A percentile compares a stretch with the other conserved stretches of the same genome.
These are phyloP conservation scores for Polypterus senegalus DNA, from an alignment of 2,113 vertebrate species.

Conservation along the genomic window DNA sequence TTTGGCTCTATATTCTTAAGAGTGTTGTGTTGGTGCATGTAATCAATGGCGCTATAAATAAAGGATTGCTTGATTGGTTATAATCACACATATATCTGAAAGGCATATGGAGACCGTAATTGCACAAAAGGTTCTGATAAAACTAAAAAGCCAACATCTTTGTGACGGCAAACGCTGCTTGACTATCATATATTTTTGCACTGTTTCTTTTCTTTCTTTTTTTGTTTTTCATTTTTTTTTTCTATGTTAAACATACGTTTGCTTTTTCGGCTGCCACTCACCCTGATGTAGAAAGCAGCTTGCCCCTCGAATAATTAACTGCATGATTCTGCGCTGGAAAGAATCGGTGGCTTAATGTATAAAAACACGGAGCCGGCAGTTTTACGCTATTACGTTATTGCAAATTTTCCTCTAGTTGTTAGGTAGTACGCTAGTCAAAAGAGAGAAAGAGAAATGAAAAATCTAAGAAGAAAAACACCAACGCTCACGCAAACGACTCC, in stretches of 20 bases:
- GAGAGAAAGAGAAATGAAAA: neutral
- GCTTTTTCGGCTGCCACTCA: too few species aligned
- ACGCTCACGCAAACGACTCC: constrained; percentile 52
- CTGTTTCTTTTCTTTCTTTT: constrained; percentile 48
- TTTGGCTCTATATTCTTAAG: too few species aligned
- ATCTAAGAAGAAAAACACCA: constrained; percentile 8
- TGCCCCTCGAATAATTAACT: constrained; percentile 39
- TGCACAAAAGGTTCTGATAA: constrained; percentile 42
- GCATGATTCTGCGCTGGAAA: neutral
- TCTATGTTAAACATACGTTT: too few species aligned
- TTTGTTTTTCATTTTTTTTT: neutral
- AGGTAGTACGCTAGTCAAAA: constrained; percentile 59
- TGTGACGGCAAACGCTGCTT: constrained; percentile 67
- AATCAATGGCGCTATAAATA: too few species aligned
- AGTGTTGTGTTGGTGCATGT: too few species aligned
- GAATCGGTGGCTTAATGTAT: constrained; percentile 26
- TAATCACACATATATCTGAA: too few species aligned
- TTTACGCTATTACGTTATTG: constrained; percentile 41
- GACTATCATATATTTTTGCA: constrained; percentile 75
- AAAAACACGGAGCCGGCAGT: constrained; percentile 48
- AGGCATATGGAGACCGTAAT: constrained; percentile 30
- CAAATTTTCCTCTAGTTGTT: constrained; percentile 57
- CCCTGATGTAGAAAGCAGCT: neutral
- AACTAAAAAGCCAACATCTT: constrained; percentile 55
- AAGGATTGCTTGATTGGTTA: too few species aligned